These are phyloP conservation scores for Sciurus niger DNA, from an alignment of 2,113 vertebrate species.

Conservation along the genomic window DNA sequence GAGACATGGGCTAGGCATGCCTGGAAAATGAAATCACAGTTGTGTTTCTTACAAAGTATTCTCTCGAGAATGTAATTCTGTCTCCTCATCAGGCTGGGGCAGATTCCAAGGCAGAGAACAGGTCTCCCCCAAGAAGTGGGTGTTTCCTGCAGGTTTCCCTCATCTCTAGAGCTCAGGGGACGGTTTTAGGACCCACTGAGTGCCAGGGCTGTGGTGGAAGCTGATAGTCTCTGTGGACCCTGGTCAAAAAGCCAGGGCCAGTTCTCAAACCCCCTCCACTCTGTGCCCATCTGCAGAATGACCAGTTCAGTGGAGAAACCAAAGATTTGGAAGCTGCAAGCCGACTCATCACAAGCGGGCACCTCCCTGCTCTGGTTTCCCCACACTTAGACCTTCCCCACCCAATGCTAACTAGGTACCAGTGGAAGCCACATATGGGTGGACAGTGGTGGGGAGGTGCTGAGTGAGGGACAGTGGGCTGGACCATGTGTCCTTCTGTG, in stretches of 20 bases:
- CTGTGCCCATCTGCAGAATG: not conserved
- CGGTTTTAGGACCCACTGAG: not conserved
- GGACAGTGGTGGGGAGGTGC: not conserved
- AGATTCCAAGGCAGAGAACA: not conserved
- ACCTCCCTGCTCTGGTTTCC: not conserved
- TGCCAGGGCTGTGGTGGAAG: not conserved
- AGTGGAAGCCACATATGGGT: not conserved
- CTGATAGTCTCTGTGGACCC: not conserved
- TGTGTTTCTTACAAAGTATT: conserved; percentile 6
- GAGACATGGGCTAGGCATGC: not conserved
- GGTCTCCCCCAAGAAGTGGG: not conserved
- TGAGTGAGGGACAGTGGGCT: not conserved
- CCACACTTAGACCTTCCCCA: not conserved
- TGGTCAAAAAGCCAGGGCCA: not conserved
- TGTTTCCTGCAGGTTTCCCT: not conserved
- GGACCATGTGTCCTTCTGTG: accelerated
- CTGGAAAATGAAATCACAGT: not conserved
- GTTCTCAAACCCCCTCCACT: not conserved
- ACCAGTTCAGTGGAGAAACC: not conserved
- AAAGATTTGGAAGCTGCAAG: not conserved
- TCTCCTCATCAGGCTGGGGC: conserved; percentile 16
- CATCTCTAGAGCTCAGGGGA: not conserved
- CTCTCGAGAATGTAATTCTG: conserved; percentile 22
- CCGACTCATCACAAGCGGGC: not conserved
- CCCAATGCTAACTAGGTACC: not conserved